Base-by-base conservation (phyloP, 2,888 invertebrate genomes). In the Apamea sordens region DNA sequence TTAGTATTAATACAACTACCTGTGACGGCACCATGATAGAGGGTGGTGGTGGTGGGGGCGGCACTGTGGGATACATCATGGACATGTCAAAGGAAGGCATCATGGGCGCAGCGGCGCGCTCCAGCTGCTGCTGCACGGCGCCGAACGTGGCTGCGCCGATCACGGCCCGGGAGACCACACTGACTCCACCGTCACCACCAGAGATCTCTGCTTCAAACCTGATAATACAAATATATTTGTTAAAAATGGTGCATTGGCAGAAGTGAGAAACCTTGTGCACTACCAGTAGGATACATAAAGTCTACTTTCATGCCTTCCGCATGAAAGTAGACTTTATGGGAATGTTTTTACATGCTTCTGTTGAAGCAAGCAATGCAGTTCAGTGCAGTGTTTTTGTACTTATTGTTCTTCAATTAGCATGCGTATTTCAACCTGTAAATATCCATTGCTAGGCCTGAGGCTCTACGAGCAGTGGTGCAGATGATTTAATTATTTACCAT, bases 121-220 rank as follows among this genome's bases (percentile, higher is more conserved):
- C 98, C 75, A 98, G 94, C 88, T 98, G 97, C 89, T 98, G 98
- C 86, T 98, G 98, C 1, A 98, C 98, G 82, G 97, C 98, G 73
- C 97, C 98, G 90, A 98, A 98, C 0, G 98, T 98, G 86, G 97
- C 98, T 2, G 98, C 97, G 0, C 98, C 98, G 67, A 98, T 98
- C 64, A 98, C 98, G 10, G 89, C 89, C 10, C 89, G 89, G 2
- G 86, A 78, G 0, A 75, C 84, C 24, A 98, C 97, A 7, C 98
- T 96, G 11, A 89, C 96, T 21, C 97, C 96, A 59, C 96, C 96
- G 28, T 97, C 97, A 61, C 97, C 97, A 24, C 98, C 97, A 0
- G 98, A 98, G 89, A 99, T 98, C 96, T 99, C 99, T 1, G 98
- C 98, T 92, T 99, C 99, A 92, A 99, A 99, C 91, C 99, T 98